Evolutionary conservation across 2,888 invertebrate species (phyloP).

Genomic region (Crioceris asparagi): DNA sequence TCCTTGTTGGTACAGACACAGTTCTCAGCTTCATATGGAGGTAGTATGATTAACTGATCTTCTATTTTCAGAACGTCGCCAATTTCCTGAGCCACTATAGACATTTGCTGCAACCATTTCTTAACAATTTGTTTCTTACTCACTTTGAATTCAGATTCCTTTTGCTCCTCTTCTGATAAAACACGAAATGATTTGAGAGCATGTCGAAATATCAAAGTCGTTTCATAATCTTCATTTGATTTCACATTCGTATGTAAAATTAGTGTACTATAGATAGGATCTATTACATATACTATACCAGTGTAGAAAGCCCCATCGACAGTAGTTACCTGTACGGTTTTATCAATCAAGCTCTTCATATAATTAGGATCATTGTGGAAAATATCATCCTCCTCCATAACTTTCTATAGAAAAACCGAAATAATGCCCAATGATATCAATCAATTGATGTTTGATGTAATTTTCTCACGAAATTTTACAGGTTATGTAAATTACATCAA

Average conservation of each 20-base stretch:
- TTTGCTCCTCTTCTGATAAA: constrained; percentile 19
- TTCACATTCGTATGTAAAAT: constrained; percentile 23
- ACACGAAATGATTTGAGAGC: constrained; percentile 26
- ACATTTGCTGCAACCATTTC: constrained; percentile 33
- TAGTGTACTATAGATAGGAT: constrained; percentile 31
- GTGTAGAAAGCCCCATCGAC: constrained; percentile 21
- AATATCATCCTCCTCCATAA: too few relatives aligned
- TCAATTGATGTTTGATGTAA: too few relatives aligned
- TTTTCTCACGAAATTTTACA: too few relatives aligned
- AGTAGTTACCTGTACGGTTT: constrained; percentile 26
- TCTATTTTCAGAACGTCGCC: constrained; percentile 32
- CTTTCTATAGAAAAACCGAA: too few relatives aligned
- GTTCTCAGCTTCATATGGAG: constrained; percentile 34
- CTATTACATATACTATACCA: constrained; percentile 31
- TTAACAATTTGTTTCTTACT: constrained; percentile 25
- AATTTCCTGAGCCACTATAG: constrained; percentile 25
- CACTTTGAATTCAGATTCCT: constrained; percentile 4
- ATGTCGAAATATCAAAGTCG: constrained; percentile 23
- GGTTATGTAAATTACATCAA: too few relatives aligned
- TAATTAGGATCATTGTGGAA: constrained; percentile 24
- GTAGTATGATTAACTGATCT: constrained; percentile 31
- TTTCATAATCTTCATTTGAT: constrained; percentile 14
- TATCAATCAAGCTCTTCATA: constrained; percentile 29
- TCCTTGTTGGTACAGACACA: constrained; percentile 35
- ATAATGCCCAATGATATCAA: too few relatives aligned